Evolutionary conservation across 2,888 invertebrate species (phyloP), one percentile per base, ranked within the genome.

Genomic region (Myopa tessellatipennis): DNA sequence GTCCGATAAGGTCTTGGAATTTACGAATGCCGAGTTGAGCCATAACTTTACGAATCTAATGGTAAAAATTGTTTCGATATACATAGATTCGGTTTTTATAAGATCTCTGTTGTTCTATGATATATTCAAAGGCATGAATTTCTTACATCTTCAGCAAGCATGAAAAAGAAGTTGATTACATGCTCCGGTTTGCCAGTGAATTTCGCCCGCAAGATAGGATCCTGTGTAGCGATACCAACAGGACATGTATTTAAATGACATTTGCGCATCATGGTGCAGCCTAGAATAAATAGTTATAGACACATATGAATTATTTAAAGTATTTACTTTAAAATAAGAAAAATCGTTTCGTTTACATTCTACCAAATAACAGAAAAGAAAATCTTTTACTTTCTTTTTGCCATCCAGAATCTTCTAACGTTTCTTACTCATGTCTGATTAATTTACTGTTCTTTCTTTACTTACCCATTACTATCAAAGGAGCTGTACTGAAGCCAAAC

Each of bases 191-290:
- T 96, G 63, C 99, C 99, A 63, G 95, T 95, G 90, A 99, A 99
- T 90, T 99, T 99, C 89, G 96, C 95, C 40, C 99, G 92, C 71
- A 99, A 91, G 16, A 95, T 92, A 0, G 99, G 99, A 91, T 99
- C 99, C 90, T 99, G 99, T 0, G 99, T 99, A 2, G 99, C 99
- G 85, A 99, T 96, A 80, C 99, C 99, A 79, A 99, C 99, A 0
- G 99, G 99, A 83, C 99, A 99, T 8, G 99, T 99, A 90, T 99
- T 99, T 83, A 99, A 91, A 89, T 99, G 99, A 86, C 99, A 99
- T 89, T 99, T 99, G 78, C 99, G 92, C 99, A 99, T 99, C 99
- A 99, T 99, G 0, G 98, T 99, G 87, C 99, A 99, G 4, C 99
- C 92, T 85, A 79, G 8, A 82, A 63, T 4, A 70, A 8, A 76